These are phyloP conservation scores for Oreochromis grahami DNA, from an alignment of 2,797 vertebrate species.

Conservation along the genomic window DNA sequence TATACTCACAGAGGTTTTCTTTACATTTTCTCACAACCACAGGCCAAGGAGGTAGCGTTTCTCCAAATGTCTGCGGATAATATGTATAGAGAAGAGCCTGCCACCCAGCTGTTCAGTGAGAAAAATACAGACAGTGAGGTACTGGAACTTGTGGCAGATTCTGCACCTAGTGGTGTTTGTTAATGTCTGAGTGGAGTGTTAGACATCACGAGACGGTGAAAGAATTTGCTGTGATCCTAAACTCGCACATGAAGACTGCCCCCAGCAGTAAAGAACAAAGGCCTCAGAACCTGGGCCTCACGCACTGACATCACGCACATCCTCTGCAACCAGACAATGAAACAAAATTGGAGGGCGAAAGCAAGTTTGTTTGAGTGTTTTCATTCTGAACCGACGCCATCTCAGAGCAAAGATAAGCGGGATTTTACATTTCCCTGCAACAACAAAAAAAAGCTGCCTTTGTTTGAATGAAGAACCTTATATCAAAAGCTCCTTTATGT, in stretches of 20 bases:
- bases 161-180: conserved; percentile 14
- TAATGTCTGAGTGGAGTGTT: conserved; percentile 20
- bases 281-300: not conserved
- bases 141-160: conserved; percentile 29
- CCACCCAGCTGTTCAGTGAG: conserved; percentile 49
- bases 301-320: not conserved
- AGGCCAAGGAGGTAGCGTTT: conserved; percentile 44
- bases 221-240: not conserved
- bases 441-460: not conserved
- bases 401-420: not conserved
- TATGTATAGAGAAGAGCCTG: conserved; percentile 44
- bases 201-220: not conserved
- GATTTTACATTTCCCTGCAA: not conserved
- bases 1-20: conserved; percentile 21
- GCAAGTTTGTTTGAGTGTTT: not conserved
- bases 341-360: not conserved
- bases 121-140: conserved; percentile 7
- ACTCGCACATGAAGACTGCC: not conserved
- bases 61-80: conserved; percentile 63
- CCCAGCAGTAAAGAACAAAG: not conserved
- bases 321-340: not conserved
- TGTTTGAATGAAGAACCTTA: conserved; percentile 1
- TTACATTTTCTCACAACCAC: conserved; percentile 33
- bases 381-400: not conserved
- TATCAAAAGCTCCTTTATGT: conserved; percentile 4